Percentiles rank a stretch among this genome's conserved stretches.
These are phyloP conservation scores for Malachius bipustulatus DNA, from an alignment of 2,888 invertebrate genomes.

Conservation along the genomic window DNA sequence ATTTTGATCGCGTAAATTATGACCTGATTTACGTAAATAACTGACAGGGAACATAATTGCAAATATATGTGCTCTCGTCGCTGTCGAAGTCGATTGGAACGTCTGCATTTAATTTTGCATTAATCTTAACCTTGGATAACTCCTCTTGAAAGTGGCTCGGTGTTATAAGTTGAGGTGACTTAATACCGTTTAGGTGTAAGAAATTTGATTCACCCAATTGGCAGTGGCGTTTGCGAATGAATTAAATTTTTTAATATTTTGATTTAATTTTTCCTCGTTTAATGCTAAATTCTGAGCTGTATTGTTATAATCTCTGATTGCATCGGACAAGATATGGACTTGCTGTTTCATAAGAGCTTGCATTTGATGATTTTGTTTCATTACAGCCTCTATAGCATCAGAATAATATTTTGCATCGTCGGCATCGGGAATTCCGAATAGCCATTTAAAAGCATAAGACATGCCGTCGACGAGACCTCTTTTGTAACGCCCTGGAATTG, in stretches of 20 bases:
- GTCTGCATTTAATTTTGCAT: constrained; percentile 10
- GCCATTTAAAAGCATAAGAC: constrained; percentile 17
- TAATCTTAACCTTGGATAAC: constrained; percentile 6
- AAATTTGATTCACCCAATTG: constrained; percentile 2
- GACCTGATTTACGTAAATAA: constrained; percentile 14
- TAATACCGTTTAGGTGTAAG: constrained; percentile 12
- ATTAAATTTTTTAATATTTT: constrained; percentile 16
- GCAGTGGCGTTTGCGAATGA: constrained; percentile 11
- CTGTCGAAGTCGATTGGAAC: constrained; percentile 13
- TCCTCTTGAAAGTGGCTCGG: constrained; percentile 12
- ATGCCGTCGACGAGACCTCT: constrained; percentile 14
- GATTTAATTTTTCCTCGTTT: constrained; percentile 17
- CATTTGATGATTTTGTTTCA: constrained; percentile 15
- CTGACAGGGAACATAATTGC: constrained; percentile 11
- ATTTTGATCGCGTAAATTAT: constrained; percentile 14
- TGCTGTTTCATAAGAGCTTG: constrained; percentile 20
- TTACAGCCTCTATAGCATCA: constrained; percentile 14
- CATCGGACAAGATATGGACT: constrained; percentile 18
- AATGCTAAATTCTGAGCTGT: constrained; percentile 14
- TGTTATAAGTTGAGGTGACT: constrained; percentile 18
- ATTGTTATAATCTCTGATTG: constrained; percentile 19
- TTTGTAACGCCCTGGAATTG: constrained; percentile 6
- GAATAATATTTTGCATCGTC: too few species aligned
- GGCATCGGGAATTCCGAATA: constrained; percentile 18
- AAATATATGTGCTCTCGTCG: constrained; percentile 14